A percentile compares a stretch with the other conserved stretches of the same genome.
Evolutionary conservation across 2,113 vertebrate species (phyloP).

Genomic region (Gorilla gorilla): DNA sequence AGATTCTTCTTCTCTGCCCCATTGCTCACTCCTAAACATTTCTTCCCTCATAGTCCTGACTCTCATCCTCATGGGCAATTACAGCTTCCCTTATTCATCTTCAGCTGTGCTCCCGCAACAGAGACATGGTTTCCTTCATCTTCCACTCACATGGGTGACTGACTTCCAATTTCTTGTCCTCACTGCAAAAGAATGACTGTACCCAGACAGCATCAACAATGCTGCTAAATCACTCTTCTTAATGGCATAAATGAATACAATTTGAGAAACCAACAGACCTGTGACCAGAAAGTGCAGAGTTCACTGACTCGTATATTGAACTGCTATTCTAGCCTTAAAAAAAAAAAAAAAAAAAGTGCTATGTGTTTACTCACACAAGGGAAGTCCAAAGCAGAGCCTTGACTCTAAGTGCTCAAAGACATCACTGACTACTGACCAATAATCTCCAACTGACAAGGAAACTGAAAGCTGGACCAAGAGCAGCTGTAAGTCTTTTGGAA

Average conservation of each 20-base stretch:
- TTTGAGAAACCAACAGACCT: constrained; percentile 46
- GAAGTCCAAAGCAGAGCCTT: not conserved
- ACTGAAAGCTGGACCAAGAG: not conserved
- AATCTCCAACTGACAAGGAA: not conserved
- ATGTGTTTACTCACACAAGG: not conserved
- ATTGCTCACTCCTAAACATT: constrained; percentile 58
- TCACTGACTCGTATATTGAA: not conserved
- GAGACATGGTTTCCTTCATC: constrained; percentile 44
- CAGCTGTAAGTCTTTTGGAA: accelerated
- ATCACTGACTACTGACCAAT: not conserved
- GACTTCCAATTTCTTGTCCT: constrained; percentile 69
- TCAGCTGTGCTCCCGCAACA: not conserved
- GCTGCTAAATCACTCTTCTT: constrained; percentile 57
- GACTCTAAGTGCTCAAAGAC: not conserved
- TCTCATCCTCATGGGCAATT: not conserved
- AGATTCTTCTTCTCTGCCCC: constrained; percentile 42
- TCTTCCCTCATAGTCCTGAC: not conserved
- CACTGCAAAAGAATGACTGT: constrained; percentile 36
- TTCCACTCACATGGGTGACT: constrained; percentile 63
- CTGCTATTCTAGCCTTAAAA: not conserved
- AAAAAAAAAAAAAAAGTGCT: not conserved
- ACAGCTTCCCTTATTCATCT: constrained; percentile 46
- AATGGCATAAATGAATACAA: constrained; percentile 66
- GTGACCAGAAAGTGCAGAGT: constrained; percentile 17
- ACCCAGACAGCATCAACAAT: not conserved